These are phyloP conservation scores for Thecocarcelia acutangulata DNA, from an alignment of 2,888 invertebrate genomes.

Conservation along the genomic window DNA sequence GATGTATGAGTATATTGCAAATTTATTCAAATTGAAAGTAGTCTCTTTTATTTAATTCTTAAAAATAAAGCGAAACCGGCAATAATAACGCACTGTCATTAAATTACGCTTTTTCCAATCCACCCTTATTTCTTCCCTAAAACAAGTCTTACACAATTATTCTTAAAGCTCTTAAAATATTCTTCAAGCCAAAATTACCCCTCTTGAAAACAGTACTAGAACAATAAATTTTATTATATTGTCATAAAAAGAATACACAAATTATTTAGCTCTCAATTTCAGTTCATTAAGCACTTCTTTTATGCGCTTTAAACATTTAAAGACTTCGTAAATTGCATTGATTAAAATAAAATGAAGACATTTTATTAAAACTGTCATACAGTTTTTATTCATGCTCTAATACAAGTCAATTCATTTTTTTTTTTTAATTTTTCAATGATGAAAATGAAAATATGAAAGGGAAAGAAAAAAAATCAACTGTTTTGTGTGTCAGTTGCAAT, in stretches of 20 bases:
- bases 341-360: conserved; percentile 50
- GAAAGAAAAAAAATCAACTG: conserved; percentile 1
- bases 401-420: conserved; percentile 41
- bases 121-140: too few species aligned
- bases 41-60: too few species aligned
- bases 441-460: conserved; percentile 9
- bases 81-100: too few species aligned
- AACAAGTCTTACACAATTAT: neutral
- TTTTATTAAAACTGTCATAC: conserved; percentile 14
- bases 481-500: conserved; percentile 38
- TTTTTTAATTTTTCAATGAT: conserved; percentile 33
- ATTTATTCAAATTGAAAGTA: too few species aligned
- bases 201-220: too few species aligned
- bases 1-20: too few species aligned
- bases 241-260: neutral
- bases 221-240: too few species aligned
- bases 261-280: conserved; percentile 28
- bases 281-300: conserved; percentile 15
- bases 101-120: too few species aligned
- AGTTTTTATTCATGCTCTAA: conserved; percentile 39
- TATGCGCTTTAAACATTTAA: neutral
- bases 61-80: too few species aligned
- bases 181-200: neutral
- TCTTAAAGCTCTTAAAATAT: neutral
- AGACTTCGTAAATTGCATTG: conserved; percentile 22